A percentile compares a stretch with the other conserved stretches of the same genome.
Conservation (phyloP, 1,140 invertebrate species). For the Brachionus sp. region DNA sequence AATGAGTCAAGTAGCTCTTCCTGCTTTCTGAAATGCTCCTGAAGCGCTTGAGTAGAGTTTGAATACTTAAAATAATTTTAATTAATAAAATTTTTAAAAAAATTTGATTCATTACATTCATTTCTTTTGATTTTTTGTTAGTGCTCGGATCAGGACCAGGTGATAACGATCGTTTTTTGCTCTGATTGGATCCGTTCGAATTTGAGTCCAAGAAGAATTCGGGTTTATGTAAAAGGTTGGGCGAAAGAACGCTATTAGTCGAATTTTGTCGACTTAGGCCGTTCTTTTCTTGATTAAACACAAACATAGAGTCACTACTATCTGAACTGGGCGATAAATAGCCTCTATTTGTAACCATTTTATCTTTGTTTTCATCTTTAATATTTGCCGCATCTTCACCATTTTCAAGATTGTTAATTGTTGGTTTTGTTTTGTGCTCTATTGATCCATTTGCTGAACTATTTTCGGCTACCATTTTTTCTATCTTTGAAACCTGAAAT, state of each 20-base stretch:
- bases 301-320: neutral
- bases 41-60: neutral
- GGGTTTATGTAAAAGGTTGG: neutral
- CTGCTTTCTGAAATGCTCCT: conserved; percentile 21
- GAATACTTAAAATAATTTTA: neutral
- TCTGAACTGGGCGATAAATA: conserved; percentile 42
- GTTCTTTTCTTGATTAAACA: neutral
- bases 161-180: conserved; percentile 11
- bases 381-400: neutral
- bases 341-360: neutral
- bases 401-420: neutral
- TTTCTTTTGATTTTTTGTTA: conserved; percentile 22
- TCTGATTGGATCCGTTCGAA: neutral
- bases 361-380: conserved; percentile 27
- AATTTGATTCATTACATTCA: neutral
- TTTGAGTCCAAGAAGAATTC: conserved; percentile 19
- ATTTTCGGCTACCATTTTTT: neutral
- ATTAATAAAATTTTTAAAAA: neutral
- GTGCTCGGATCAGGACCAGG: neutral
- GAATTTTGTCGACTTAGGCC: neutral
- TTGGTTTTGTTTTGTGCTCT: neutral
- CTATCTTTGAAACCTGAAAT: neutral
- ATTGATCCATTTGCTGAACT: neutral
- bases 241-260: neutral
- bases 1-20: neutral